phyloP scores from a whole-genome alignment of 1,140 invertebrate species.

The Diabrotica virgifera region DNA sequence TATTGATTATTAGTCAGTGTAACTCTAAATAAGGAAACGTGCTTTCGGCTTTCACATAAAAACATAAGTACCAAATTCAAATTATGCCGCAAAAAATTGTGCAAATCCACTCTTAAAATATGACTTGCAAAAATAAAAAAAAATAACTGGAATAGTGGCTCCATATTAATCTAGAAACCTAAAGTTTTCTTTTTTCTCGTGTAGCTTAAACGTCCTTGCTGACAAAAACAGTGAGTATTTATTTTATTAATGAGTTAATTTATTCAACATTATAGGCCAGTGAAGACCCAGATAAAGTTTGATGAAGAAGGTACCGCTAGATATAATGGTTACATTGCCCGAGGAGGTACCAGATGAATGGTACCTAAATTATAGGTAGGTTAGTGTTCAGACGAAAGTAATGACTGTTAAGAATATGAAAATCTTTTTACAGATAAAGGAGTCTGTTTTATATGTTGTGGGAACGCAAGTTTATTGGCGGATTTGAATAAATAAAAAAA shows the following conservation, averaged over 20 bases:
- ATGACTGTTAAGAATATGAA: constrained; percentile 6
- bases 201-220: neutral
- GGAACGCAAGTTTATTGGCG: too few species aligned
- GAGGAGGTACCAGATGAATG: constrained; percentile 8
- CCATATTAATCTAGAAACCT: too few species aligned
- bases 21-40: too few species aligned
- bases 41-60: too few species aligned
- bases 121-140: too few species aligned
- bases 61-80: too few species aligned
- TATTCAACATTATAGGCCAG: neutral
- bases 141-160: too few species aligned
- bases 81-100: too few species aligned
- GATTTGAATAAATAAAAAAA: too few species aligned
- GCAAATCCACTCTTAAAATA: too few species aligned
- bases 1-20: too few species aligned
- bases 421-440: constrained; percentile 6
- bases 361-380: constrained; percentile 17
- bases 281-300: constrained; percentile 11
- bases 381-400: constrained; percentile 10
- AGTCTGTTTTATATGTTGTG: neutral
- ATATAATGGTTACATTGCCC: constrained; percentile 14
- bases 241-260: neutral
- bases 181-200: too few species aligned
- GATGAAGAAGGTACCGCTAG: constrained; percentile 17
- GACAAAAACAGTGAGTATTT: neutral